phyloP scores from a whole-genome alignment of 2,888 invertebrate species.

The Empis stercorea region DNA sequence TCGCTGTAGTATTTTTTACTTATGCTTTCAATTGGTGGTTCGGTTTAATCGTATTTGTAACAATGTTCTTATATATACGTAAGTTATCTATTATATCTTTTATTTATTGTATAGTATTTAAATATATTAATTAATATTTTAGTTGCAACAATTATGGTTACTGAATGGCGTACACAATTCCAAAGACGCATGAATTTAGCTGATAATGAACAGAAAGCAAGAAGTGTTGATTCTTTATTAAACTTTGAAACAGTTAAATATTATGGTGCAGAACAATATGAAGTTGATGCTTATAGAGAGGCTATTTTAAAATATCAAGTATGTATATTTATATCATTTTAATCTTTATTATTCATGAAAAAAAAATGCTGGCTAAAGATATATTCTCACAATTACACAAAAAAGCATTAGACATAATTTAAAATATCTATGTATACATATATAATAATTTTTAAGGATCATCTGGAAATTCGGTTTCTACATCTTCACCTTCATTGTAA shows the following conservation, averaged over 20 bases:
- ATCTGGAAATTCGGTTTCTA: slow-evolving; percentile 7
- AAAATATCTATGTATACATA: no score
- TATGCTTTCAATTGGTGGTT: slow-evolving; percentile 85
- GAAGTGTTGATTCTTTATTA: slow-evolving; percentile 88
- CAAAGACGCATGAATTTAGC: slow-evolving; percentile 87
- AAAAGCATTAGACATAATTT: neutral
- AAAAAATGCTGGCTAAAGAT: neutral
- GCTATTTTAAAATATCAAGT: slow-evolving; percentile 81
- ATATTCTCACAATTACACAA: neutral
- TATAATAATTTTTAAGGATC: slow-evolving; percentile 9
- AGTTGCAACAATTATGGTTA: slow-evolving; percentile 80
- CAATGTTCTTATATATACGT: slow-evolving; percentile 90
- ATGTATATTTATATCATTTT: slow-evolving; percentile 1
- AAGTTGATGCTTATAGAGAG: slow-evolving; percentile 70
- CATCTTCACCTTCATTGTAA: slow-evolving; percentile 3
- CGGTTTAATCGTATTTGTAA: slow-evolving; percentile 84
- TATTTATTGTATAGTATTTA: slow-evolving; percentile 5
- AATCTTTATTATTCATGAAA: no score
- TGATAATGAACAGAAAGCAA: slow-evolving; percentile 83
- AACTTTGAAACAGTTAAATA: slow-evolving; percentile 99
- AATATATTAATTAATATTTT: slow-evolving; percentile 19
- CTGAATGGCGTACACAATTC: slow-evolving; percentile 96
- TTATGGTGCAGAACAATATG: slow-evolving; percentile 88
- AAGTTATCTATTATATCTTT: slow-evolving; percentile 31
- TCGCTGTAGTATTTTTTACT: slow-evolving; percentile 84